Evolutionary conservation across 2,888 invertebrate species (phyloP).

Genomic region (Incurvaria masculella): DNA sequence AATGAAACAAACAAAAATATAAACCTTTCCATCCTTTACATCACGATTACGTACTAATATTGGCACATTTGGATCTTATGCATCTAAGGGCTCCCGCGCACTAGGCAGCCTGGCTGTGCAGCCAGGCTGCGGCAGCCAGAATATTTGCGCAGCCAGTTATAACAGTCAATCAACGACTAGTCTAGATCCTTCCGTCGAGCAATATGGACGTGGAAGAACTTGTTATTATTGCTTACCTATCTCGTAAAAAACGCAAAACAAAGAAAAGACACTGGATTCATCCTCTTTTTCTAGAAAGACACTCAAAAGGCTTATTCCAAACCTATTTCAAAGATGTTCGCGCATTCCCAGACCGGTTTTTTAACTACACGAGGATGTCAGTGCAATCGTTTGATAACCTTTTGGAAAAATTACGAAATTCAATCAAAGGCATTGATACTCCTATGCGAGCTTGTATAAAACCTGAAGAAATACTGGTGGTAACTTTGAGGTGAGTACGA

Average conservation of each 20-base stretch:
- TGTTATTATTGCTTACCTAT: conserved; percentile 17
- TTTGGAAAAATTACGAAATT: conserved; percentile 17
- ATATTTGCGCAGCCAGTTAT: conserved; percentile 18
- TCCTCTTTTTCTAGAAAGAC: conserved; percentile 20
- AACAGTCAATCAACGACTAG: conserved; percentile 18
- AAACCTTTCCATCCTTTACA: no score
- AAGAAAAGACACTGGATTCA: conserved; percentile 20
- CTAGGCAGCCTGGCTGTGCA: conserved; percentile 15
- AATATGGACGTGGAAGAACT: conserved; percentile 20
- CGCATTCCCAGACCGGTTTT: conserved; percentile 19
- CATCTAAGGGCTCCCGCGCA: no score
- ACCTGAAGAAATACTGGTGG: conserved; percentile 19
- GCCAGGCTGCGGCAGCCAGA: conserved; percentile 5
- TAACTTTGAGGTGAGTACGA: conserved; percentile 19
- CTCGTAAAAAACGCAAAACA: conserved; percentile 19
- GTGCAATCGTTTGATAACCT: conserved; percentile 17
- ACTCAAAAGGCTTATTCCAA: conserved; percentile 18
- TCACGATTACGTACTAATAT: no score
- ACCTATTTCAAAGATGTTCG: conserved; percentile 19
- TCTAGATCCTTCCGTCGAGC: conserved; percentile 18
- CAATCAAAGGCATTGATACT: conserved; percentile 19
- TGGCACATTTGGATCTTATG: no score
- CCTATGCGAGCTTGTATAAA: conserved; percentile 17
- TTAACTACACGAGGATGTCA: conserved; percentile 20
- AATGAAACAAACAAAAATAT: no score